Evolutionary conservation across 2,113 vertebrate species (phyloP), one percentile per base, ranked within the genome.

Genomic region (Colius striatus): DNA sequence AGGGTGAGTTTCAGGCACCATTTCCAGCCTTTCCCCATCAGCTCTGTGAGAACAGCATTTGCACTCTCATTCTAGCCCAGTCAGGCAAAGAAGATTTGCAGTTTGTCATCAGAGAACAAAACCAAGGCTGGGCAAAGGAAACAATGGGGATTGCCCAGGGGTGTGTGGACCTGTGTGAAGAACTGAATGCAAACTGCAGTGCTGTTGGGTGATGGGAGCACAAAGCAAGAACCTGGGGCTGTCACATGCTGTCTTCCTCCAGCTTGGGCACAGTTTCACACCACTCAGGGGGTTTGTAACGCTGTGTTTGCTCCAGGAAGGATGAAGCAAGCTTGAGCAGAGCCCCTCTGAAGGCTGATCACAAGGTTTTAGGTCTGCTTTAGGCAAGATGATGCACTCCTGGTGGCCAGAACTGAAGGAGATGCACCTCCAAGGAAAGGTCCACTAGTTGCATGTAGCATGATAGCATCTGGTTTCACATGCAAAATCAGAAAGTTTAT

Each of bases 81-180:
- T 21, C 34, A 80, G 54, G 41, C 41, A 55, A 16, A 90, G 32
- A 57, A 36, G 16, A 48, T 32, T 26, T 34, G 73, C 78, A 79
- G 18, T 36, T 79, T 2, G 1, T 80, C 58, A 36, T 26, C 22
- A 10, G 12, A 3, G 38, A 80, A 34, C 57, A 75, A 87, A 72
- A 27, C 11, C 11, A 58, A 30, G 1, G 0, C 23, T 60, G 65
- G 25, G 10, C 45, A 67, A 76, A 92, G 43, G 30, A 67, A 73
- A 67, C 16, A 65, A n/a, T 2, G 0, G 3, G 11, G 63, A 41
- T 16, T 0, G 0, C 13, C 47, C 23, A 20, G 77, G 41, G 57
- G 38, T 41, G 38, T 41, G 38, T 41, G 38, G 17, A 14, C 14
- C 3, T 3, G 2, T 17, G 5, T 16, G 36, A 60, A 41, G 41